Percentiles rank a stretch among this genome's conserved stretches.
phyloP scores from a whole-genome alignment of 2,888 invertebrate species.

The Himalopsyche tibetana region DNA sequence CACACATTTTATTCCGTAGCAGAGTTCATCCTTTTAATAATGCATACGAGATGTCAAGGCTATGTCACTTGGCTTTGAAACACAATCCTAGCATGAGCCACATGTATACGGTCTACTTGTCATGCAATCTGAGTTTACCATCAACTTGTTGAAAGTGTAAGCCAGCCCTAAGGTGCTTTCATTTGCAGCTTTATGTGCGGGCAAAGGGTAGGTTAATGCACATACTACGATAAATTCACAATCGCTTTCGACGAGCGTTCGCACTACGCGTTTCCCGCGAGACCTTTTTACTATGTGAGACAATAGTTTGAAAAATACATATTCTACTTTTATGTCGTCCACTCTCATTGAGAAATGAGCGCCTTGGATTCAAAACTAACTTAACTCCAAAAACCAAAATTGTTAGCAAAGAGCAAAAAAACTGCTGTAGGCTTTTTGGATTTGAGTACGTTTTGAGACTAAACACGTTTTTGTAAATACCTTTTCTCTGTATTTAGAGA shows the following conservation, averaged over 20 bases:
- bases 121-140: slow-evolving; percentile 21
- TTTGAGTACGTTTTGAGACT: too few relatives aligned
- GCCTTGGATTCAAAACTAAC: too few relatives aligned
- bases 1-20: not conserved
- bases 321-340: too few relatives aligned
- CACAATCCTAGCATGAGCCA: not conserved
- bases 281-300: not conserved
- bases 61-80: slow-evolving; percentile 6
- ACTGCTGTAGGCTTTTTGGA: too few relatives aligned
- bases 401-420: too few relatives aligned
- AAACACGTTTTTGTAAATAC: too few relatives aligned
- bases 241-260: not conserved
- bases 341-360: too few relatives aligned
- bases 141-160: slow-evolving; percentile 30
- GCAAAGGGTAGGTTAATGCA: not conserved
- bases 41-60: slow-evolving; percentile 7
- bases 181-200: not conserved
- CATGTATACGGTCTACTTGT: not conserved
- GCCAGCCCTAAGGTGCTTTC: slow-evolving; percentile 19
- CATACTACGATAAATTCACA: not conserved
- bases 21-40: not conserved
- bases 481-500: too few relatives aligned
- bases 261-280: not conserved
- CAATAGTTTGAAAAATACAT: too few relatives aligned
- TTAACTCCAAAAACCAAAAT: too few relatives aligned